Evolutionary conservation across 2,113 vertebrate species (phyloP).

Genomic region (Parus major): DNA sequence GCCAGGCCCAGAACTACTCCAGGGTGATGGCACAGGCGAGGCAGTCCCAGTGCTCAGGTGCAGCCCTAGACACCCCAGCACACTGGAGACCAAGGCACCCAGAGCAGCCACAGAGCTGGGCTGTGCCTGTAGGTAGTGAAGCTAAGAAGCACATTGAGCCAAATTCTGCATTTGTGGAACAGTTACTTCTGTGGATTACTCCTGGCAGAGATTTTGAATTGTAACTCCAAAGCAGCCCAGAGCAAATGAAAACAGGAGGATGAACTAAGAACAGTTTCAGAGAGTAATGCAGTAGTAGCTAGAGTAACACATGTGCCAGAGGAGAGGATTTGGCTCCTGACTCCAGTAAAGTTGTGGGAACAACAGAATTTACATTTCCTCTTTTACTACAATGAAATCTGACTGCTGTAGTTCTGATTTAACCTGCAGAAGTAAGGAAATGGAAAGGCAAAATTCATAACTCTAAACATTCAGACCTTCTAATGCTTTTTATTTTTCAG

Average conservation of each 20-base stretch:
- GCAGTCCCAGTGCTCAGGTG: rapidly evolving
- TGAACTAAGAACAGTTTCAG: neutral
- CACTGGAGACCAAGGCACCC: rapidly evolving
- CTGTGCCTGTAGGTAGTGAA: neutral
- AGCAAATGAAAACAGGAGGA: neutral
- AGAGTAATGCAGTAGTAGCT: neutral
- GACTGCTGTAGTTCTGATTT: neutral
- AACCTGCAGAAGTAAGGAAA: neutral
- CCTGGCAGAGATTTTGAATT: neutral
- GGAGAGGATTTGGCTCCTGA: neutral
- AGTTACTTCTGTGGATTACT: neutral
- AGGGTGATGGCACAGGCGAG: neutral
- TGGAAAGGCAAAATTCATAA: neutral
- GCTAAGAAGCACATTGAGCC: neutral
- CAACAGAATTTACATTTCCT: neutral
- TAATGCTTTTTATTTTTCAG: neutral
- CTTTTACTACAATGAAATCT: neutral
- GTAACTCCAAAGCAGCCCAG: neutral
- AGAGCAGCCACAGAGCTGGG: neutral
- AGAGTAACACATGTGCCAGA: neutral
- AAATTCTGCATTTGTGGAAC: neutral
- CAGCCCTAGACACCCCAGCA: neutral
- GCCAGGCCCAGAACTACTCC: neutral
- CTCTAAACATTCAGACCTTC: neutral
- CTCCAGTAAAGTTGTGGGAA: neutral